These are phyloP conservation scores for Machaerirhynchus nigripectus DNA, from an alignment of 2,113 vertebrate species.

Conservation along the genomic window DNA sequence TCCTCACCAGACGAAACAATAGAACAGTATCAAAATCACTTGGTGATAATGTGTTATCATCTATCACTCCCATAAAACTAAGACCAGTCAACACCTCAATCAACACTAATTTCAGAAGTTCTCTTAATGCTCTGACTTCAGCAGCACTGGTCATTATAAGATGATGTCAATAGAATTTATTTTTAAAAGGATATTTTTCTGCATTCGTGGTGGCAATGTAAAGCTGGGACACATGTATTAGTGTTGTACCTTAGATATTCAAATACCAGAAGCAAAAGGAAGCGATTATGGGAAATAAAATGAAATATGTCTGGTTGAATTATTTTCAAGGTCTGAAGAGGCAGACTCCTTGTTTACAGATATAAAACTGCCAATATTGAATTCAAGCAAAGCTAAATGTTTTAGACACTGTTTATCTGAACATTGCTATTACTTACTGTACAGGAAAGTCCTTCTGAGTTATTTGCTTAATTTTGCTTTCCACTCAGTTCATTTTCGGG, in stretches of 20 bases:
- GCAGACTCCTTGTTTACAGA: background rate
- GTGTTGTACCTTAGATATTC: background rate
- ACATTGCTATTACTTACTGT: background rate
- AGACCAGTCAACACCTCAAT: background rate
- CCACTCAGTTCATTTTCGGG: background rate
- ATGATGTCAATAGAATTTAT: background rate
- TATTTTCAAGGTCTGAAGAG: background rate
- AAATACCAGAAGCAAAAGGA: background rate
- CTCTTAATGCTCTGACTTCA: background rate
- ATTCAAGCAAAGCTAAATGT: background rate
- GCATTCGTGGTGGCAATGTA: background rate
- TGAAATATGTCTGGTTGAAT: background rate
- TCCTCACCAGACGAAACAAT: background rate
- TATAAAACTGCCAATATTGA: background rate
- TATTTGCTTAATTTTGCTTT: background rate
- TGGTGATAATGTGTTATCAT: background rate
- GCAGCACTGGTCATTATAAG: background rate
- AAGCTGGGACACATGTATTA: background rate
- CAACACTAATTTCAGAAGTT: background rate
- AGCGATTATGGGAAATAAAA: background rate
- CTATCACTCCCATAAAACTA: background rate
- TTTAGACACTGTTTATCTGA: background rate
- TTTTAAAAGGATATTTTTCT: background rate
- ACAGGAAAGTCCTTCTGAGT: background rate
- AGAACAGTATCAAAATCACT: background rate